Evolutionary conservation across 2,888 invertebrate species (phyloP), one percentile per base, ranked within the genome.

Genomic region (Protodeltote pygarga): DNA sequence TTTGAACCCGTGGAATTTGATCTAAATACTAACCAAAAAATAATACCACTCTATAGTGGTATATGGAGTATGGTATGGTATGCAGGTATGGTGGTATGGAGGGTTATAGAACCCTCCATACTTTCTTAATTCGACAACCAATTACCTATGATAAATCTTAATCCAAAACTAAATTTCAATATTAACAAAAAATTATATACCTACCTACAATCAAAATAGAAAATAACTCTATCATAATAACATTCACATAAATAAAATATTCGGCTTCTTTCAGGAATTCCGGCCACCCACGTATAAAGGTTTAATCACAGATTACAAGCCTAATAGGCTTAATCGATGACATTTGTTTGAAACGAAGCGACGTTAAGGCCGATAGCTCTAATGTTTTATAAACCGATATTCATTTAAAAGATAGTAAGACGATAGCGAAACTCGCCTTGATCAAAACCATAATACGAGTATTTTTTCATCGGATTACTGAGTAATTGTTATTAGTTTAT

Each of bases 301-400:
- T 45, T 57, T 66, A 63, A 66, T 54, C 67, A 57, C 50, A 63
- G 67, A 70, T 67, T 67, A 67, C 67, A 67, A 48, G 53, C 41
- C 47, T 67, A 67, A 67, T 70, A 67, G 67, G 67, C 67, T 67
- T 67, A 70, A 67, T 70, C 55, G 67, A 55, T 59, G 71, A 70
- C 71, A 66, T 67, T 70, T 66, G 66, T 70, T 65, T 66, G 54
- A 70, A 65, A 51, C 40, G 48, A 57, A 55, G 63, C 58, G 66
- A 44, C 58, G 27, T 48, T 37, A 47, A 55, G 51, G 66, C 31
- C 48, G 47, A 65, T 61, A 51, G 42, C 45, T 38, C 41, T 49
- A 49, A 65, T 48, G 40, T 52, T 52, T 49, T 62, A 59, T 49
- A 59, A 52, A 59, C 53, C 48, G 39, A 62, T 65, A 46, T 46